Percentiles rank a stretch among this genome's conserved stretches.
phyloP scores from a whole-genome alignment of 2,113 vertebrate genomes.

The Diadophis punctatus region DNA sequence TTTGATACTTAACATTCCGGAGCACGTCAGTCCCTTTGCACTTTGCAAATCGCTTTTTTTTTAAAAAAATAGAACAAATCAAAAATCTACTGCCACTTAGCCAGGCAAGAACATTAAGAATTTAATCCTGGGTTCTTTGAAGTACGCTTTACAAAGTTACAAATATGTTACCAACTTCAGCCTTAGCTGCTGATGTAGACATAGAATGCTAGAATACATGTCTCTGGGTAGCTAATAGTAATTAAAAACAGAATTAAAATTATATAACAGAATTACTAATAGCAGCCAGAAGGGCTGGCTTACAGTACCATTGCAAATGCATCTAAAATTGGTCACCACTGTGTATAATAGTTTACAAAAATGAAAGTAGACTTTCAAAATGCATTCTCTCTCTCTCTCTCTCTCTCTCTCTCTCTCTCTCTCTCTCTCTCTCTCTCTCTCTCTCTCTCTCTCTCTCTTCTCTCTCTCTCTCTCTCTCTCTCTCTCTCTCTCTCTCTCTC shows the following conservation, averaged over 20 bases:
- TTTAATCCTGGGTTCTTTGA: not conserved
- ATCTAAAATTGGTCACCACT: constrained; percentile 17
- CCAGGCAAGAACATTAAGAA: not conserved
- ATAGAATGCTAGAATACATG: not conserved
- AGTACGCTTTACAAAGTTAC: not conserved
- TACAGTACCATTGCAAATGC: not conserved
- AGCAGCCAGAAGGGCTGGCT: not conserved
- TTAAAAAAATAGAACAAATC: not conserved
- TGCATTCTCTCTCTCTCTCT: not conserved
- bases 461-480: too few species aligned
- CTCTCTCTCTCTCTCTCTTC: too few species aligned
- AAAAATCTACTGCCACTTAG: not conserved
- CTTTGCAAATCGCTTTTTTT: not conserved
- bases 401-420: too few species aligned
- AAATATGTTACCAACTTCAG: not conserved
- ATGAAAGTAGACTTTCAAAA: constrained; percentile 39
- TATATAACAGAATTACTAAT: too few species aligned
- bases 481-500: too few species aligned
- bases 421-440: too few species aligned
- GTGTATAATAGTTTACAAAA: constrained; percentile 25
- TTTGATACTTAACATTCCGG: constrained; percentile 18
- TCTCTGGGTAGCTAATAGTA: not conserved
- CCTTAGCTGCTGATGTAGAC: not conserved
- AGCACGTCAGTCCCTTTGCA: not conserved
- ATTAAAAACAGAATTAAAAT: not conserved